Evolutionary conservation across 23 tunicate species (phyloP).

Genomic region (Trididemnum miniatum): DNA sequence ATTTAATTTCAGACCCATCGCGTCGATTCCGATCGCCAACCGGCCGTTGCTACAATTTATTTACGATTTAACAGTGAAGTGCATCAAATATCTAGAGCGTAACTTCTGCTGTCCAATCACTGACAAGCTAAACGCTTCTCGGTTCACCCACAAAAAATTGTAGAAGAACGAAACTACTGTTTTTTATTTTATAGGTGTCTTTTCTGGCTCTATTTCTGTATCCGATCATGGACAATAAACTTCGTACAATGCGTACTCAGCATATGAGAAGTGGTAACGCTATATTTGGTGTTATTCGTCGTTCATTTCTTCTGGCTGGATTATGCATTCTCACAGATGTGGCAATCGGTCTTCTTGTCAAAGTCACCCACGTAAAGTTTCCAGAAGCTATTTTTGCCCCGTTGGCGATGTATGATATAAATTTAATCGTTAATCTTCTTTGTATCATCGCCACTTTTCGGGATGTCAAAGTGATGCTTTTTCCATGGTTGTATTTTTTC

Average conservation of each 20-base stretch:
- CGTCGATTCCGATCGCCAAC: no score
- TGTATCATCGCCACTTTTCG: constrained; percentile 80
- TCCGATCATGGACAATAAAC: constrained; percentile 93
- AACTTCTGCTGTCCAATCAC: no score
- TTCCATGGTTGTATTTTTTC: constrained; percentile 66
- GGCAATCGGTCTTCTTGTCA: constrained; percentile 70
- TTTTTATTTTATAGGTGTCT: constrained; percentile 42
- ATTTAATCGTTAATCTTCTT: constrained; percentile 62
- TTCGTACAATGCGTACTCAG: constrained; percentile 59
- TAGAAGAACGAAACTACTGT: neutral
- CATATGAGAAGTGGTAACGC: constrained; percentile 64
- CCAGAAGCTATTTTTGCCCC: constrained; percentile 87
- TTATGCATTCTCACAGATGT: constrained; percentile 80
- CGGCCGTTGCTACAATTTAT: no score
- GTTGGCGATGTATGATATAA: constrained; percentile 82
- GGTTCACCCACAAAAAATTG: no score
- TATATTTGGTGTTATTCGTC: constrained; percentile 57
- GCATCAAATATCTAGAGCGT: no score
- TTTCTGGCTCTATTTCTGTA: constrained; percentile 79
- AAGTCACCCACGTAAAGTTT: constrained; percentile 30
- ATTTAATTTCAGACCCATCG: no score
- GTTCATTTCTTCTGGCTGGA: constrained; percentile 80
- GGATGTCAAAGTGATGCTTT: constrained; percentile 74
- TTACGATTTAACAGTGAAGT: no score
- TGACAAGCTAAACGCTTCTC: no score